A percentile compares a stretch with the other conserved stretches of the same genome.
Conservation (phyloP, 2,888 invertebrate genomes). For the Argynnis bischoffii region DNA sequence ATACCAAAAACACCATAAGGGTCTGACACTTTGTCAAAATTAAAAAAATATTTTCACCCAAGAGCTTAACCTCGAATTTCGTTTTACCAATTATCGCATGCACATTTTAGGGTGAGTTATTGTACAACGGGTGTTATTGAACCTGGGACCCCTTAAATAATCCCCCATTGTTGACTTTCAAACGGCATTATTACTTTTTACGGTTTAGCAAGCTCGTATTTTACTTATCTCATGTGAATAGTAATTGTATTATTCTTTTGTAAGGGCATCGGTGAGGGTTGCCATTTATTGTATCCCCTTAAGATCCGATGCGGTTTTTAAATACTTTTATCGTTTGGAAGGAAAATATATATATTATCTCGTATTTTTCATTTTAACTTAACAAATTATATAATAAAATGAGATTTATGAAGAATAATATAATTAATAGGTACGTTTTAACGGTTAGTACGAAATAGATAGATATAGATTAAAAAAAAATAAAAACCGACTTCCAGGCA, state of each 20-base stretch:
- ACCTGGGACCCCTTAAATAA: conserved; percentile 62
- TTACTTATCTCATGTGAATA: conserved; percentile 79
- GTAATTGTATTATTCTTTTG: conserved; percentile 68
- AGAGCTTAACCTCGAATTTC: conserved; percentile 30
- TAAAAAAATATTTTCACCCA: conserved; percentile 13
- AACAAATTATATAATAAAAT: background rate
- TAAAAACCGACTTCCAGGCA: too few relatives aligned
- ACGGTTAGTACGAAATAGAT: too few relatives aligned
- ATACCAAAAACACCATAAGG: background rate
- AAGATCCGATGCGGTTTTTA: conserved; percentile 35
- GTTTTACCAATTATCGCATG: conserved; percentile 34
- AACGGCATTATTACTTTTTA: conserved; percentile 79
- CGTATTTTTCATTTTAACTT: background rate
- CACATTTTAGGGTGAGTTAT: conserved; percentile 37
- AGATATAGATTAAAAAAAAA: too few relatives aligned
- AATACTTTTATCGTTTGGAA: conserved; percentile 20
- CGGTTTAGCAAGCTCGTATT: conserved; percentile 81
- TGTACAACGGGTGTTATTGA: conserved; percentile 40
- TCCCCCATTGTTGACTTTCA: conserved; percentile 75
- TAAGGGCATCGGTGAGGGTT: conserved; percentile 44
- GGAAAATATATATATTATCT: background rate
- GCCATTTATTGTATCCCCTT: conserved; percentile 45
- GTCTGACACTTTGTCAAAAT: conserved; percentile 20
- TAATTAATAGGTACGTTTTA: too few relatives aligned
- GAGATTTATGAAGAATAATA: background rate